Conservation (phyloP, 2,888 invertebrate genomes). For the Plusia festucae region DNA sequence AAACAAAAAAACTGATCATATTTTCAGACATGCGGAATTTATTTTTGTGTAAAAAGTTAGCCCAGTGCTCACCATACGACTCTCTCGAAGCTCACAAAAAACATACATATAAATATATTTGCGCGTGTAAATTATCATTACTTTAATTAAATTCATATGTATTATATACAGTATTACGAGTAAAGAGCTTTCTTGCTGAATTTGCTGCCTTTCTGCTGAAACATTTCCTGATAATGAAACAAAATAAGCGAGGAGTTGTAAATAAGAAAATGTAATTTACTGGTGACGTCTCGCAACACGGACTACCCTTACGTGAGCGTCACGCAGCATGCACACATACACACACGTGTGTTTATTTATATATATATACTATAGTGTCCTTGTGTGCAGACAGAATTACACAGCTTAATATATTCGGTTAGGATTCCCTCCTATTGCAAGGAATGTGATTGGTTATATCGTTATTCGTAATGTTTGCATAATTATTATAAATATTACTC, state of each 20-base stretch:
- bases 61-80: too few species aligned
- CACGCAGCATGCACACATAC: neutral
- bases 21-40: too few species aligned
- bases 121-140: neutral
- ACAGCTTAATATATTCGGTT: neutral
- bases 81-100: too few species aligned
- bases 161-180: neutral
- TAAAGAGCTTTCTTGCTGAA: neutral
- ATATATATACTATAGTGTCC: neutral
- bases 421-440: neutral
- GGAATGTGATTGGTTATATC: slow-evolving; percentile 25
- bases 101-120: too few species aligned
- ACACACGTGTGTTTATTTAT: too few species aligned
- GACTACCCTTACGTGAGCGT: neutral
- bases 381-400: neutral
- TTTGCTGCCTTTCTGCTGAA: neutral
- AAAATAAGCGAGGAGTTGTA: slow-evolving; percentile 12
- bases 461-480: slow-evolving; percentile 15
- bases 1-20: too few species aligned
- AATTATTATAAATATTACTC: too few species aligned
- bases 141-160: neutral
- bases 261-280: slow-evolving; percentile 22
- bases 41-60: too few species aligned
- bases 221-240: slow-evolving; percentile 26
- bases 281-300: neutral